A percentile compares a stretch with the other conserved stretches of the same genome.
These are phyloP conservation scores for Beroe forskalii DNA, from an alignment of 37 sponge, comb jelly and placozoan genomes.

Conservation along the genomic window DNA sequence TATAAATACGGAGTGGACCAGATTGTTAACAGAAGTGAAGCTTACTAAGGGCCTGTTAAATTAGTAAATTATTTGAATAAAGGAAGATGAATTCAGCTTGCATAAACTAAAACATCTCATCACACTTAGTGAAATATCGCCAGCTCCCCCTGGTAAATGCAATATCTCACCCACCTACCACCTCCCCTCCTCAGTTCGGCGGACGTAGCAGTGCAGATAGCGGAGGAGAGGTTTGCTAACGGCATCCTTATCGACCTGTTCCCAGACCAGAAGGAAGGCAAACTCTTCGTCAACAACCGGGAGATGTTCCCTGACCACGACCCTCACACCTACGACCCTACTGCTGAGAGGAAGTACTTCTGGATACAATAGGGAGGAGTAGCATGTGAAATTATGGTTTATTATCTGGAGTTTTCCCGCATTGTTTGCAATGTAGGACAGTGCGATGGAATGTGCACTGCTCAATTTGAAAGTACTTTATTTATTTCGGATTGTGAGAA, in stretches of 20 bases:
- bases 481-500: too few species aligned
- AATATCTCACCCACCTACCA: too few species aligned
- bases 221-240: constrained; percentile 34
- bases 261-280: constrained; percentile 59
- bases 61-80: too few species aligned
- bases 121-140: too few species aligned
- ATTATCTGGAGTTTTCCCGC: too few species aligned
- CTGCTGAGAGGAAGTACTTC: constrained; percentile 25
- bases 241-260: constrained; percentile 53
- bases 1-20: not conserved
- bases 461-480: not conserved
- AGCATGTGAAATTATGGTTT: not conserved
- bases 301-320: constrained; percentile 62
- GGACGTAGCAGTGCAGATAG: not conserved
- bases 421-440: too few species aligned
- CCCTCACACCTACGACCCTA: constrained; percentile 57
- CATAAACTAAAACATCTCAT: too few species aligned
- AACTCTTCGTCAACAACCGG: constrained; percentile 19
- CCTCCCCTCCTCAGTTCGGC: not conserved
- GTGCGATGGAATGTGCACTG: too few species aligned
- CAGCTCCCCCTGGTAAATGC: too few species aligned
- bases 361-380: constrained; percentile 18
- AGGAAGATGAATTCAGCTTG: too few species aligned
- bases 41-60: too few species aligned
- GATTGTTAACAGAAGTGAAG: too few species aligned